phyloP scores from a whole-genome alignment of 2,888 invertebrate genomes.

The Reticulitermes lucifugus region DNA sequence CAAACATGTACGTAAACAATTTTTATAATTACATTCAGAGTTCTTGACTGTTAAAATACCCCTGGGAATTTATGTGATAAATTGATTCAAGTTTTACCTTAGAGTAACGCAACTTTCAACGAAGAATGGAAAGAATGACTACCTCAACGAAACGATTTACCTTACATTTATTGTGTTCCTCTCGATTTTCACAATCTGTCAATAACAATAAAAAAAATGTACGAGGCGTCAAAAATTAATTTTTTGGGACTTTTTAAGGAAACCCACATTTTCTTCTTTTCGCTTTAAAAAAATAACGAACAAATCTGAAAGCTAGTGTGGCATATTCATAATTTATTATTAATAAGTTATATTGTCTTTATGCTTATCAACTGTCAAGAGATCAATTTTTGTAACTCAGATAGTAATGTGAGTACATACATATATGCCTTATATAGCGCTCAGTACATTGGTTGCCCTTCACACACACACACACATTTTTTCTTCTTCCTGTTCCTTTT shows the following conservation, averaged over 20 bases:
- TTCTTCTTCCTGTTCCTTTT: conserved; percentile 45
- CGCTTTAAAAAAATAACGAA: background rate
- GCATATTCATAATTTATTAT: background rate
- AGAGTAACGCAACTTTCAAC: background rate
- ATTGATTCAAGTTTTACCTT: background rate
- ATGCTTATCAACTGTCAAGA: background rate
- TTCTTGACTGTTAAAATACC: background rate
- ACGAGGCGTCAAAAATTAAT: background rate
- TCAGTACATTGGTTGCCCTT: conserved; percentile 48
- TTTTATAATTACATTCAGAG: too few species aligned
- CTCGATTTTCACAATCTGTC: background rate
- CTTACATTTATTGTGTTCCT: background rate
- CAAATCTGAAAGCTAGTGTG: background rate
- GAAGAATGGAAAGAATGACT: background rate
- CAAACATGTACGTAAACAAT: too few species aligned
- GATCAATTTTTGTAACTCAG: conserved; percentile 15
- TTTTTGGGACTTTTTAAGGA: too few species aligned
- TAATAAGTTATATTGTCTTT: background rate
- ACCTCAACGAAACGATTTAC: background rate
- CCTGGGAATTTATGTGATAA: background rate
- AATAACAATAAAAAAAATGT: background rate
- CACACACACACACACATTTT: conserved; percentile 38
- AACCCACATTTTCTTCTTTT: too few species aligned
- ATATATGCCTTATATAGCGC: conserved; percentile 12
- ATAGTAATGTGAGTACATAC: background rate